phyloP scores from a whole-genome alignment of 2,888 invertebrate genomes.

The Cecidostiba fungosa region DNA sequence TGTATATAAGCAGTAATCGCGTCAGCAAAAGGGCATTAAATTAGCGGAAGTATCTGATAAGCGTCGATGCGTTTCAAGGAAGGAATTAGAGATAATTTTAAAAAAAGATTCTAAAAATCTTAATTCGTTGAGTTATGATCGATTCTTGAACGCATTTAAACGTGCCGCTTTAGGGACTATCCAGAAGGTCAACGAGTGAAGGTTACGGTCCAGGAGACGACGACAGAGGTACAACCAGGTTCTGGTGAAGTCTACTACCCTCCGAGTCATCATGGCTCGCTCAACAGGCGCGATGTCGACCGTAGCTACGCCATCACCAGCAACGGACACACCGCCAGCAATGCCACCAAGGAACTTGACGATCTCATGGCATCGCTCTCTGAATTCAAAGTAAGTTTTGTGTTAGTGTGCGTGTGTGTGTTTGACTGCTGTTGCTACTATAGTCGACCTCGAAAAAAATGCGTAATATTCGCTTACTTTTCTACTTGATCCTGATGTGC shows the following conservation, averaged over 20 bases:
- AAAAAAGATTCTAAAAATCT: too few relatives aligned
- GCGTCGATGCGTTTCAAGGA: too few relatives aligned
- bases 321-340: slow-evolving; percentile 85
- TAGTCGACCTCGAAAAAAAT: not conserved
- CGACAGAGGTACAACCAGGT: slow-evolving; percentile 77
- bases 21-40: too few relatives aligned
- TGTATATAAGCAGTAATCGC: too few relatives aligned
- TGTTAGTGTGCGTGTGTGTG: not conserved
- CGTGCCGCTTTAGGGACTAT: slow-evolving; percentile 72
- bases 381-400: slow-evolving; percentile 92
- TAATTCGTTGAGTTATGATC: too few relatives aligned
- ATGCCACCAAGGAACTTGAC: slow-evolving; percentile 96
- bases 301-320: slow-evolving; percentile 55
- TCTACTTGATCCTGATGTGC: not conserved
- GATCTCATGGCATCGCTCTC: slow-evolving; percentile 98
- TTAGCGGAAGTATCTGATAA: too few relatives aligned
- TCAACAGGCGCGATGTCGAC: slow-evolving; percentile 71
- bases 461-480: too few relatives aligned
- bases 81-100: too few relatives aligned
- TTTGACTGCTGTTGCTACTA: not conserved
- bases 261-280: slow-evolving; percentile 71
- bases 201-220: slow-evolving; percentile 80
- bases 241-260: slow-evolving; percentile 62
- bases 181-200: slow-evolving; percentile 78
- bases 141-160: too few relatives aligned